Base-by-base conservation (phyloP, 2,113 vertebrate species). In the Bombycilla garrulus region DNA sequence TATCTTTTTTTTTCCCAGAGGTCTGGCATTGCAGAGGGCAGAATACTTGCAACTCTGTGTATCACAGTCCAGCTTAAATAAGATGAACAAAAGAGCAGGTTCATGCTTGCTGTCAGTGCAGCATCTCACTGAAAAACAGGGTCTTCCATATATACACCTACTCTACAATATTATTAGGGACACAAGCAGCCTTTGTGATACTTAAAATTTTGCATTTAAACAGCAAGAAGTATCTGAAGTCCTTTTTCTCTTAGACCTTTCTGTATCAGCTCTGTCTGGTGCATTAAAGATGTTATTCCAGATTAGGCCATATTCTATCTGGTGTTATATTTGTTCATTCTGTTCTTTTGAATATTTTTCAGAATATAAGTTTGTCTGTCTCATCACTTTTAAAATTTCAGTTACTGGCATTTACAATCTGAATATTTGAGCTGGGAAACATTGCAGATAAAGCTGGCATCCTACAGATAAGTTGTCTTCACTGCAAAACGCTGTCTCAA, bases 291-390 rank as follows among this genome's bases (percentile, higher is more conserved):
- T 78, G 62, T 90, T 88, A 91, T 92, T 93, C 82, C 45, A 86
- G 48, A 73, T 87, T 64, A 71, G 70, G 35, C 45, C 50, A 28
- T 91, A 54, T 62, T 92, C 91, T 92, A 17, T 45, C 72, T 81
- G 45, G 50, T 67, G 69, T 53, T 95, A 48, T 56, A 83, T 95
- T 89, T 73, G 29, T 89, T 94, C 78, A 70, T 91, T 87, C 44
- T 92, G 26, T 47, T 86, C 67, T 82, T 95, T 61, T 50, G 45
- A 88, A 83, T 89, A 66, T 93, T 91, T 97, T 96, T 89, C 69
- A 74, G 92, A n/a, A n/a, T n/a, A 80, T 96, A 94, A 95, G 25
- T 69, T 88, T 82, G 42, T 50, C 50, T 92, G 29, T 56, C 51
- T 92, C 86, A 53, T 93, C 40, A 40, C 53, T 90, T 38, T 90